Percentiles rank a stretch among this genome's conserved stretches.
These are phyloP conservation scores for Microcebus tavaratra DNA, from an alignment of 2,113 vertebrate genomes.

Conservation along the genomic window DNA sequence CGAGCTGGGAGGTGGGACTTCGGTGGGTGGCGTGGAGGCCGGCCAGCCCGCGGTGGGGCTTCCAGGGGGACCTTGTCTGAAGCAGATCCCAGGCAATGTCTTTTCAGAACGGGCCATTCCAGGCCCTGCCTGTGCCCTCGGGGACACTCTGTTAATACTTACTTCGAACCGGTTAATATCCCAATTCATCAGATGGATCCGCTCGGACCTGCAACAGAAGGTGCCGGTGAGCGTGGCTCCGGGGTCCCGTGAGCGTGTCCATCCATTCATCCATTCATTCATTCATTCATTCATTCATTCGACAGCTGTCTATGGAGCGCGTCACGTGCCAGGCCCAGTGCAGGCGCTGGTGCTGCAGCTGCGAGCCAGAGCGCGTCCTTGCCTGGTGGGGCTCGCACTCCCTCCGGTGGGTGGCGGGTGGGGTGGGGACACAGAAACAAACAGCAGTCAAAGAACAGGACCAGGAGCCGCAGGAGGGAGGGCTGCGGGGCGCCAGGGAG, in stretches of 20 bases:
- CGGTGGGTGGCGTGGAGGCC: background rate
- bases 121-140: background rate
- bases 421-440: background rate
- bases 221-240: background rate
- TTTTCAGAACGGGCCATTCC: background rate
- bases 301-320: background rate
- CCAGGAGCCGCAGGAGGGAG: background rate
- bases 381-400: background rate
- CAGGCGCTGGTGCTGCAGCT: background rate
- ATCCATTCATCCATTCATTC: no score
- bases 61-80: background rate
- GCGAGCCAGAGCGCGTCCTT: background rate
- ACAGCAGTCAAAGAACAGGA: background rate
- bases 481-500: background rate
- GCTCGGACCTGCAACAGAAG: slow-evolving; percentile 65
- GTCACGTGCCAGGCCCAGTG: background rate
- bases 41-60: background rate
- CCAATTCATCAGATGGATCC: slow-evolving; percentile 66
- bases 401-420: no score
- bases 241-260: background rate
- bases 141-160: slow-evolving; percentile 36
- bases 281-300: background rate
- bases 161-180: slow-evolving; percentile 57
- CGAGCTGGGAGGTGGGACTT: background rate
- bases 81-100: background rate